Evolutionary conservation across 2,113 vertebrate genomes (phyloP).

Genomic region (Trogon melanurus): DNA sequence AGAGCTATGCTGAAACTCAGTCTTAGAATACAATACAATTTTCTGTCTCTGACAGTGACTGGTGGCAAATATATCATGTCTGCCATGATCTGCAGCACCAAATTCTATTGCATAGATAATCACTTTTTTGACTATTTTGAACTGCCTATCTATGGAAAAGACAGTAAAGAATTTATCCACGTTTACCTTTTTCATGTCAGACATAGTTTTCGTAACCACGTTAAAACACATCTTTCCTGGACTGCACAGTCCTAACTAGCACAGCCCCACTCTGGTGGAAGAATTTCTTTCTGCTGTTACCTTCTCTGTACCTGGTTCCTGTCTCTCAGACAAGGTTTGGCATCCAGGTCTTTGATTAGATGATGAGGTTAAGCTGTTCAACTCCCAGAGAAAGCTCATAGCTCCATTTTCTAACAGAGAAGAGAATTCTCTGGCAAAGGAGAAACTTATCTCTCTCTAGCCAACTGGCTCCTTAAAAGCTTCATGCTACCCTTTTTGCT

Average conservation of each 20-base stretch:
- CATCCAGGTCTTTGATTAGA: background rate
- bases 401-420: background rate
- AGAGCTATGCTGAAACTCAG: background rate
- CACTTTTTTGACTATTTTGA: background rate
- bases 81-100: background rate
- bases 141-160: background rate
- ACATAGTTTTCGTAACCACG: background rate
- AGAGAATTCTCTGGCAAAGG: constrained; percentile 25
- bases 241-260: background rate
- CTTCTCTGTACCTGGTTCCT: background rate
- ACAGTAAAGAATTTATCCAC: background rate
- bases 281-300: background rate
- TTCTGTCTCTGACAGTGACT: background rate
- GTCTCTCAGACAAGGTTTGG: background rate
- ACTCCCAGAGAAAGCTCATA: background rate
- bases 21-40: background rate
- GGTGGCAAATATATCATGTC: background rate
- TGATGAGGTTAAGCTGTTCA: constrained; percentile 23
- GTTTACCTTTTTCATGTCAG: background rate
- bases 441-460: background rate
- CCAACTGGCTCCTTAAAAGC: constrained; percentile 11
- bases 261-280: background rate
- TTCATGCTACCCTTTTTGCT: background rate
- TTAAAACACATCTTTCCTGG: background rate
- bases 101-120: background rate